Evolutionary conservation across 2,888 invertebrate species (phyloP), one percentile per base, ranked within the genome.

Genomic region (Agrochola circellaris): DNA sequence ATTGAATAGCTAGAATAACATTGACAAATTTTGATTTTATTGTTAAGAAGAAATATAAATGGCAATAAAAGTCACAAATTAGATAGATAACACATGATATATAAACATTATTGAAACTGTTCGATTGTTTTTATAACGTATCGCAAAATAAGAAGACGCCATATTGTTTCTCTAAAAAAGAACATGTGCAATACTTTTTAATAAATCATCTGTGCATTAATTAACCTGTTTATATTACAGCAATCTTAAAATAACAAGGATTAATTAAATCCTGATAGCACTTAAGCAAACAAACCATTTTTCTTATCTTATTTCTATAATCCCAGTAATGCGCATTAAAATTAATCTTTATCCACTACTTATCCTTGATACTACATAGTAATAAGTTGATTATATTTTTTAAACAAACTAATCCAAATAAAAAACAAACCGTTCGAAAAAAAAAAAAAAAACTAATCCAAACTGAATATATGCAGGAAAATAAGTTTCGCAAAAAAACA

Each of bases 311-410:
- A 70, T 70, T 20, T 30, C 30, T 45, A 45, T 71, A 58, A 83
- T 84, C 66, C 79, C 5, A 81, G 15, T 56, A 26, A 84, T 79
- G 58, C 73, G 80, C 48, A 60, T 80, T 73, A 79, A 84, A 81
- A 73, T n/a, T 42, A 84, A 72, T 84, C 58, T 62, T 42, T 73
- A 81, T 60, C 64, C 62, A 23, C 3, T 62, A 66, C 54, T 79
- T 54, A 68, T 60, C 45, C 26, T n/a, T 34, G 69, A 78, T 51
- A 70, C 61, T 15, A 70, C n/a, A 66, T 15, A 48, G 3, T 23
- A 30, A 64, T 30, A 26, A 58, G 15, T 20, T 20, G 54, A 66
- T 82, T 20, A 66, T 9, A n/a, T 75, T 9, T 26, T 51, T 42
- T 34, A 34, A 34, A 34, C 34, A 34, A 1, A 58, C 9, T 45